Evolutionary conservation across 2,797 vertebrate genomes (phyloP), one percentile per base, ranked within the genome.

Genomic region (Sebastes hubbsi): DNA sequence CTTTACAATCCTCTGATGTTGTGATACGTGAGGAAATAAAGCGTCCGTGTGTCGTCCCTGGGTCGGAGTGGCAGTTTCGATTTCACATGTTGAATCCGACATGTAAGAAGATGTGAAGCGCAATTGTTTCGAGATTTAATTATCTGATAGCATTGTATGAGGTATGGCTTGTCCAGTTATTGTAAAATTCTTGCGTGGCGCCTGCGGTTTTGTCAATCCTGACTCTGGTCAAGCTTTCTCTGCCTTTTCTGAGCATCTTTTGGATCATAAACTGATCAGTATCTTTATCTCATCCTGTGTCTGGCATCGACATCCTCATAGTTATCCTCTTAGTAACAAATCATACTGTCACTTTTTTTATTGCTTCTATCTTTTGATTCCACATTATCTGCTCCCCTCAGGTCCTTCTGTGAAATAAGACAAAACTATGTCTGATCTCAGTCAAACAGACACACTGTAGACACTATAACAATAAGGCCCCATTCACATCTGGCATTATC

Each of bases 81-180:
- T 93, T 94, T 91, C 89, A 87, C 82, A 89, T 91, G 93, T 93
- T 83, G 72, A 88, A 89, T 88, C 77, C 4, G 65, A 89, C 90
- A 90, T 89, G 91, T 89, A 81, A 92, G 90, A 84, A 83, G 90
- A 91, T 71, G 86, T 84, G 87, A 88, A 84, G 87, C 80, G 76
- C 92, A 88, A 92, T 93, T 93, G 92, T 94, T 92, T 89, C 34
- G 81, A 92, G 95, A 96, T 96, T 94, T 87, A 94, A 96, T 96
- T 95, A 95, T 96, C 90, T 96, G 96, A 96, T 96, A 96, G 49
- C 81, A 94, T 94, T 95, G 94, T 93, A 81, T 79, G 58, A 92
- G 81, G 66, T 76, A 69, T 85, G 63, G 79, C 84, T 89, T 90
- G 91, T 91, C 82, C 90, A 86, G 89, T 94, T 77, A 77, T 82